A percentile compares a stretch with the other conserved stretches of the same genome.
phyloP scores from a whole-genome alignment of 2,888 invertebrate genomes.

The Mactromeris polynyma region DNA sequence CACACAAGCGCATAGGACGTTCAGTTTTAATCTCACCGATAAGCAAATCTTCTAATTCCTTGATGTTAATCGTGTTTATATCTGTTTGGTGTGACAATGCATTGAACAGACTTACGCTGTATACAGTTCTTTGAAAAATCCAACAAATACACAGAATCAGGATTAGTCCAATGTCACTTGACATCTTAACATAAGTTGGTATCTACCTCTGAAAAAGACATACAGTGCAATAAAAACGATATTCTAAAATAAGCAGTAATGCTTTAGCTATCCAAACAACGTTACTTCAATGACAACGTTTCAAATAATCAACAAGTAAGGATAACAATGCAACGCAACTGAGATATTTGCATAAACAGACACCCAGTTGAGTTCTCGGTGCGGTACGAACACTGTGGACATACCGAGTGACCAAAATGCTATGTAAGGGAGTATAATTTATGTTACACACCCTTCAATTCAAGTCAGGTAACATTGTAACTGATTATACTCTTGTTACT shows the following conservation, averaged over 20 bases:
- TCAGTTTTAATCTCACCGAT: constrained; percentile 19
- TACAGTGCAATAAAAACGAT: not conserved
- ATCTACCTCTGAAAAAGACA: constrained; percentile 6
- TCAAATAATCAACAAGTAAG: not conserved
- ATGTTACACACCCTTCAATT: too few relatives aligned
- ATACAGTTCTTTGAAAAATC: not conserved
- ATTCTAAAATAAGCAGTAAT: not conserved
- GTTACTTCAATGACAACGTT: not conserved
- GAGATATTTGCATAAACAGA: not conserved
- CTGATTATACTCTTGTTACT: too few relatives aligned
- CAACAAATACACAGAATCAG: not conserved
- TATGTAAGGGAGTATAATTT: too few relatives aligned
- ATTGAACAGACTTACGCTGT: not conserved
- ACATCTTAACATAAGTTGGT: constrained; percentile 3
- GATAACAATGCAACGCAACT: not conserved
- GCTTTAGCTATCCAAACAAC: not conserved
- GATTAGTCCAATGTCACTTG: not conserved
- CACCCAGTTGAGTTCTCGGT: not conserved
- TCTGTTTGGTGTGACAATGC: constrained; percentile 6
- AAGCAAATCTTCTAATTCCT: constrained; percentile 8
- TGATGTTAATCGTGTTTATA: not conserved
- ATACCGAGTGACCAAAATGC: too few relatives aligned
- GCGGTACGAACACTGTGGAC: too few relatives aligned
- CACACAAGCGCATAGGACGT: not conserved
- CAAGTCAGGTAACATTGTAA: too few relatives aligned